Percentiles rank a stretch among this genome's conserved stretches.
Evolutionary conservation across 2,797 vertebrate species (phyloP).

Genomic region (Neomorphus geoffroyi): DNA sequence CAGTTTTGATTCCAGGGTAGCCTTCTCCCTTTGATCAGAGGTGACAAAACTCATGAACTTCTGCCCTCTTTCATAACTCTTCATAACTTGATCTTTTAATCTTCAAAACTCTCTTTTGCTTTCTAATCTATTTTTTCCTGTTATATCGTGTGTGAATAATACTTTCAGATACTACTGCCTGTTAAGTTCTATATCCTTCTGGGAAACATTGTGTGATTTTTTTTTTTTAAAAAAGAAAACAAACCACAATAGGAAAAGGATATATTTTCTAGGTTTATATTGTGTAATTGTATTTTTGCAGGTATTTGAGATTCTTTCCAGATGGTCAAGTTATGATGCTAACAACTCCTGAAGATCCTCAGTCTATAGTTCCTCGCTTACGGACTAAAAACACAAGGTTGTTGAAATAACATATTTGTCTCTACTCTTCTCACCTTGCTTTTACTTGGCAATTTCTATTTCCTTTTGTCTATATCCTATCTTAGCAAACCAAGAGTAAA

Average conservation of each 20-base stretch:
- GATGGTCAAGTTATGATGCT: conserved; percentile 94
- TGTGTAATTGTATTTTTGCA: conserved; percentile 62
- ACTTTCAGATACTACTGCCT: not conserved
- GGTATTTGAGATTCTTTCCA: conserved; percentile 96
- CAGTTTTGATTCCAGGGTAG: not conserved
- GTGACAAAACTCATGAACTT: not conserved
- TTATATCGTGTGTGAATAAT: not conserved
- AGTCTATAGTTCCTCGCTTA: conserved; percentile 88
- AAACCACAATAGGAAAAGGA: not conserved
- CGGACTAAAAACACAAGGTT: conserved; percentile 89
- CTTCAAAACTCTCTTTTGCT: not conserved
- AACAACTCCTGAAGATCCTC: conserved; percentile 93
- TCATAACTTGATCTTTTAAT: not conserved
- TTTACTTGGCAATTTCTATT: not conserved
- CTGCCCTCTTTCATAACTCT: not conserved
- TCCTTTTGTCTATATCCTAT: not conserved
- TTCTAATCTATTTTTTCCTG: not conserved
- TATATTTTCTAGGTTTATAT: not conserved
- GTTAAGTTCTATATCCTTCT: not conserved
- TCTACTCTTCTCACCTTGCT: not conserved
- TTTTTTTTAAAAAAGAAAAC: too few species aligned
- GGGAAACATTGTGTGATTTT: not conserved
- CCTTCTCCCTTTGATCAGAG: not conserved
- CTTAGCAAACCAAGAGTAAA: not conserved
- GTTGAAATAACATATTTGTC: not conserved